Evolutionary conservation across 2,888 invertebrate genomes (phyloP).

Genomic region (Lathronympha strigana): DNA sequence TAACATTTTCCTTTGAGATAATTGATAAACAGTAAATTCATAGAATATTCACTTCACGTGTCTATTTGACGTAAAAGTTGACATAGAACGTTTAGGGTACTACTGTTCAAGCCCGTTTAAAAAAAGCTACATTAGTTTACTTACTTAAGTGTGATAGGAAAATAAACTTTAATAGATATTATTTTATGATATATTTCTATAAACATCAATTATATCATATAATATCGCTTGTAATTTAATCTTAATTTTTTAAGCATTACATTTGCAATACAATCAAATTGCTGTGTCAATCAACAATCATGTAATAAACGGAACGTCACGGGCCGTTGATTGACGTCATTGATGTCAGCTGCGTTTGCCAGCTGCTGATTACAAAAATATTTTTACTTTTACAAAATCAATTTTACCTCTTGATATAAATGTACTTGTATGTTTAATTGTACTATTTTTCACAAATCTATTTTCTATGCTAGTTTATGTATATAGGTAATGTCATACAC

Average conservation of each 20-base stretch:
- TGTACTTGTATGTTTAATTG: slow-evolving; percentile 28
- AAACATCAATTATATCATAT: not conserved
- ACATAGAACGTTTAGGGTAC: not conserved
- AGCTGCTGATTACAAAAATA: slow-evolving; percentile 37
- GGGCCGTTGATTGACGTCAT: slow-evolving; percentile 3
- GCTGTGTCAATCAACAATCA: too few species aligned
- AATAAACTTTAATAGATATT: too few species aligned
- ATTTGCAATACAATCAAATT: too few species aligned
- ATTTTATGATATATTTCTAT: too few species aligned
- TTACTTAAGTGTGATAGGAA: too few species aligned
- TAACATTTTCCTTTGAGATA: slow-evolving; percentile 11
- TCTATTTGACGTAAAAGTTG: not conserved
- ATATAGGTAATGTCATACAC: slow-evolving; percentile 93
- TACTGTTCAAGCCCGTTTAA: not conserved
- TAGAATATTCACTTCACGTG: not conserved
- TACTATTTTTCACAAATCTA: slow-evolving; percentile 20
- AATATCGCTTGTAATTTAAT: not conserved
- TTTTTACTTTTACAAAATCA: slow-evolving; percentile 35
- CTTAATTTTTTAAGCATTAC: too few species aligned
- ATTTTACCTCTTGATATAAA: slow-evolving; percentile 30
- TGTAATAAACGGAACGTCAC: slow-evolving; percentile 16
- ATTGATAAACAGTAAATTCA: not conserved
- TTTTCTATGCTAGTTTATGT: slow-evolving; percentile 43
- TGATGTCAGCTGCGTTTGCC: slow-evolving; percentile 40
- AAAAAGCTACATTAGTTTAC: not conserved